Base-by-base conservation (phyloP, 2,888 invertebrate species). In the Lacanobia wlatinum region DNA sequence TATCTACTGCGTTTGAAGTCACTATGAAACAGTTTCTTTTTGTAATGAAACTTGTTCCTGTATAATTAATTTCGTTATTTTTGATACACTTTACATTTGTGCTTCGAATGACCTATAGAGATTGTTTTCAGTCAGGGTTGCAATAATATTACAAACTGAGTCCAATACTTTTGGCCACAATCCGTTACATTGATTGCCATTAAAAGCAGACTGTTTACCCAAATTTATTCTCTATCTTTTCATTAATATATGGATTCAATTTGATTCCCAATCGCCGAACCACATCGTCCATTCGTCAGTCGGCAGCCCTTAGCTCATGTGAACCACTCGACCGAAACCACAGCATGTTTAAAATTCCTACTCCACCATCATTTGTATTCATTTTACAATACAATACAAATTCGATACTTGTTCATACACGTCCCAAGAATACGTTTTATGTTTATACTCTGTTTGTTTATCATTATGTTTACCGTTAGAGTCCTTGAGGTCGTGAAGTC, bases 341-440 rank as follows among this genome's bases (percentile, higher is more conserved):
- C 83, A 84, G 82, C 84, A 84, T 89, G 86, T 91, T 90, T 88
- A 86, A 89, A 90, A 88, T 88, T 90, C 89, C 83, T 83, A 85
- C 85, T 71, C 56, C 61, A 87, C 86, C 82, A 84, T 83, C 83
- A 87, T 90, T 82, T 86, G 85, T 86, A 83, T 84, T 86, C 85
- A 83, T 86, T 87, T 84, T 85, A 82, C 83, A 84, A 77, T 78
- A 80, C 83, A 80, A 82, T 82, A 82, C 83, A 70, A 82, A 87
- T 89, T 85, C 86, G 81, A 87, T 83, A 81, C 79, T 73, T 81
- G 80, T 73, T 69, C 70, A 69, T 82, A 84, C 70, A 71, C 67
- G 76, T 71, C 58, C 56, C 59, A 65, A 65, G 63, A 74, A 73
- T 74, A 75, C 80, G 76, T 69, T 77, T 81, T 68, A 77, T 69